Evolutionary conservation across 2,797 vertebrate genomes (phyloP).

Genomic region (Danio jaintianensis): DNA sequence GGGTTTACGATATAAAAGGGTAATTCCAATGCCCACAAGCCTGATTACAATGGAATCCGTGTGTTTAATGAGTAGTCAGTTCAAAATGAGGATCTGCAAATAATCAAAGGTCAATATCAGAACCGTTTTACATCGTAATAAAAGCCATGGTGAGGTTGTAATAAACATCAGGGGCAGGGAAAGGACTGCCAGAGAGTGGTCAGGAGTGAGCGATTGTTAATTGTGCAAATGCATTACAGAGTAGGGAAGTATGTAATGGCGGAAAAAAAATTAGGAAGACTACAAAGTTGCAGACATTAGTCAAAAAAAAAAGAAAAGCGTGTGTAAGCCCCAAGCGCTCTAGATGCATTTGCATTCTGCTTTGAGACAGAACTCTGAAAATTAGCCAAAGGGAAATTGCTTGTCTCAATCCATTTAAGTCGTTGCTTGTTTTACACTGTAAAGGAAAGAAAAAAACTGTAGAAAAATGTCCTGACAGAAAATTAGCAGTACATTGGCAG

Average conservation of each 20-base stretch:
- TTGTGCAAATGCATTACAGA: conserved; percentile 18
- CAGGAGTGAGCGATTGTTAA: conserved; percentile 20
- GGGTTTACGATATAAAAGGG: background rate
- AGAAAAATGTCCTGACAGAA: background rate
- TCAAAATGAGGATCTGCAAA: background rate
- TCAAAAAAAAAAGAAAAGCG: conserved; percentile 10
- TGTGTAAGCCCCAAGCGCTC: conserved; percentile 27
- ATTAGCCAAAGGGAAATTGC: conserved; percentile 50
- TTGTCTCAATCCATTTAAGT: conserved; percentile 34
- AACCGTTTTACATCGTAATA: conserved; percentile 4
- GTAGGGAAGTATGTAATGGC: background rate
- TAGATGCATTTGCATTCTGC: conserved; percentile 39
- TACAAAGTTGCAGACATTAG: conserved; percentile 36
- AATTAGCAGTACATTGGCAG: background rate
- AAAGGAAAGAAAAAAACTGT: too few species aligned
- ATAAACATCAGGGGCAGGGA: conserved; percentile 19
- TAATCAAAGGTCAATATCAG: conserved; percentile 14
- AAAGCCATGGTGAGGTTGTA: background rate
- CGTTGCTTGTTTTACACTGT: conserved; percentile 34
- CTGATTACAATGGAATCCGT: conserved; percentile 1
- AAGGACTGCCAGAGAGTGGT: conserved; percentile 25
- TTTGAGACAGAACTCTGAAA: conserved; percentile 41
- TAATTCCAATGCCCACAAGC: background rate
- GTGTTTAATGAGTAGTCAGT: background rate
- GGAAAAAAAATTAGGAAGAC: background rate